These are phyloP conservation scores for Rhopilema esculentum DNA, from an alignment of 30 jellyfish, hydroid and myxozoan genomes.

Conservation along the genomic window DNA sequence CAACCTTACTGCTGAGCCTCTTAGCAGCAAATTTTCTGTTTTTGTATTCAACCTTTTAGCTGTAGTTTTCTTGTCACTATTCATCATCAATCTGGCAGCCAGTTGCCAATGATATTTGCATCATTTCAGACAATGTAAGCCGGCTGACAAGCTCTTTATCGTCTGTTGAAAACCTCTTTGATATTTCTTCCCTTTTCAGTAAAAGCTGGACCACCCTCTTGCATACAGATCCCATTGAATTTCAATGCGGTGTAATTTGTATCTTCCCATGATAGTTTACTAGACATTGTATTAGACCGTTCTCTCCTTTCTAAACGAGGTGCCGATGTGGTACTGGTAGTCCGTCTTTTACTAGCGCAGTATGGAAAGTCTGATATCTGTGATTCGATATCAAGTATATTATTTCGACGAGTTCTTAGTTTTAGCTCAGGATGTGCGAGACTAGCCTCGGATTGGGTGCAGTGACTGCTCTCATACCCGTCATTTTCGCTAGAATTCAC, in stretches of 20 bases:
- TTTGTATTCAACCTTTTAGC: not conserved
- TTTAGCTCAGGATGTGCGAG: slow-evolving; percentile 16
- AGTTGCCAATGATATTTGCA: not conserved
- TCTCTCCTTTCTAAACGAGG: not conserved
- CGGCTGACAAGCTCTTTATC: not conserved
- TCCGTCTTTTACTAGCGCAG: slow-evolving; percentile 6
- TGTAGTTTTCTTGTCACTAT: too few species aligned
- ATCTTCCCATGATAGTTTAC: slow-evolving; percentile 2
- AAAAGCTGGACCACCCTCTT: not conserved
- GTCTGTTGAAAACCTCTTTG: not conserved
- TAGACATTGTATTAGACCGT: not conserved
- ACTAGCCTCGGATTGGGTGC: slow-evolving; percentile 39
- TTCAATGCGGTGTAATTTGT: slow-evolving; percentile 11
- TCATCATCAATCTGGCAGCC: too few species aligned
- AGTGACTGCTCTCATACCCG: slow-evolving; percentile 63
- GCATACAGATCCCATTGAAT: slow-evolving; percentile 22
- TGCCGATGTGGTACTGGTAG: not conserved
- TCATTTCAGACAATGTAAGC: not conserved
- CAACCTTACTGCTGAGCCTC: not conserved
- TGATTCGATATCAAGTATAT: slow-evolving; percentile 51
- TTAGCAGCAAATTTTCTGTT: not conserved
- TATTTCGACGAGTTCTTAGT: not conserved
- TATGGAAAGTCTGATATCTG: slow-evolving; percentile 71
- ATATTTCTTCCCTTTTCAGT: not conserved
- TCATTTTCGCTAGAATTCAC: slow-evolving; percentile 63